Evolutionary conservation across 2,888 invertebrate genomes (phyloP).

Genomic region (Megaustenia siamemsis): DNA sequence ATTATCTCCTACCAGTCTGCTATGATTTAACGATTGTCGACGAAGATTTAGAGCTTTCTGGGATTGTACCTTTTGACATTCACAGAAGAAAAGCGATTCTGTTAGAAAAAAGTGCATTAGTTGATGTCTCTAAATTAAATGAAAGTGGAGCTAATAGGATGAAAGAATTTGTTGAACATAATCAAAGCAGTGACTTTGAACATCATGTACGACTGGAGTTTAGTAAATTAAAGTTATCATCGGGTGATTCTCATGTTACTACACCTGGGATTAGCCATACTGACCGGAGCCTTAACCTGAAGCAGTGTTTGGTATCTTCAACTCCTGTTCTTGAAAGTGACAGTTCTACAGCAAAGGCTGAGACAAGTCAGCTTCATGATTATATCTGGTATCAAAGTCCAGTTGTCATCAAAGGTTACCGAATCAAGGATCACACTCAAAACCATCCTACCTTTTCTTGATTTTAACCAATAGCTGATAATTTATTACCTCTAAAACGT

Average conservation of each 20-base stretch:
- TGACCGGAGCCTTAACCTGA: neutral
- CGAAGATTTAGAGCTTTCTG: constrained; percentile 43
- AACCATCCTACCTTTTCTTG: neutral
- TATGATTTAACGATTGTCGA: constrained; percentile 46
- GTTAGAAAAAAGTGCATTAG: neutral
- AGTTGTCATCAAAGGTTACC: constrained; percentile 40
- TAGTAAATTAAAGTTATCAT: neutral
- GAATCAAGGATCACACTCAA: neutral
- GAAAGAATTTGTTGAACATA: neutral
- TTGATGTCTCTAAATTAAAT: neutral
- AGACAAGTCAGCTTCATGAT: neutral
- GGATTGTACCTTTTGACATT: constrained; percentile 9
- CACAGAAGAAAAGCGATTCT: neutral
- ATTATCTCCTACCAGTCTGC: constrained; percentile 47
- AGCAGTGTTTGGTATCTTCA: too few relatives aligned
- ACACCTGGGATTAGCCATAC: neutral
- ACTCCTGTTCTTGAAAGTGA: neutral
- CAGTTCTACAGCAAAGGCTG: neutral
- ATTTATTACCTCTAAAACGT: too few relatives aligned
- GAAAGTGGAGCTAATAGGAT: neutral
- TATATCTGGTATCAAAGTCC: constrained; percentile 52
- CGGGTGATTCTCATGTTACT: neutral
- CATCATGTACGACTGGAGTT: neutral
- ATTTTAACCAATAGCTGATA: too few relatives aligned
- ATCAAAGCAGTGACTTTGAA: neutral